Percentiles rank a stretch among this genome's conserved stretches.
Evolutionary conservation across 2,888 invertebrate genomes (phyloP).

Genomic region (Tenthredo distinguenda): DNA sequence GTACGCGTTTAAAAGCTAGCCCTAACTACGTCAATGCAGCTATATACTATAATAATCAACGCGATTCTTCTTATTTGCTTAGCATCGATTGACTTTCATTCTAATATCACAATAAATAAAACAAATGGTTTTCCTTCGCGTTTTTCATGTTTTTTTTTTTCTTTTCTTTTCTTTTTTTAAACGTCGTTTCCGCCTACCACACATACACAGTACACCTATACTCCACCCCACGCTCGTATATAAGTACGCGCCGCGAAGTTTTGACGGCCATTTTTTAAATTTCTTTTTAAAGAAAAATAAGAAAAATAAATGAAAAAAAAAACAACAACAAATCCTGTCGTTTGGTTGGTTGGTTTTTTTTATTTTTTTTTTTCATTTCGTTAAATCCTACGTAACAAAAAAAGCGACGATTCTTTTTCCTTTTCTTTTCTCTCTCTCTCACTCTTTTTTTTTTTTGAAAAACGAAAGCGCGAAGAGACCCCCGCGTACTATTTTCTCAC

Average conservation of each 20-base stretch:
- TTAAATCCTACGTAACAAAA: too few species aligned
- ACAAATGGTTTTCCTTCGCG: not conserved
- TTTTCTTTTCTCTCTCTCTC: not conserved
- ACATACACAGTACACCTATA: too few species aligned
- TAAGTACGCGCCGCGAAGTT: slow-evolving; percentile 7
- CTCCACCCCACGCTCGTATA: not conserved
- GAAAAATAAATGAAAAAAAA: not conserved
- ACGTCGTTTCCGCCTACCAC: not conserved
- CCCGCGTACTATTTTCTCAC: too few species aligned
- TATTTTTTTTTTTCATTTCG: too few species aligned
- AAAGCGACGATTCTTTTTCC: not conserved
- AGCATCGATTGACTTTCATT: slow-evolving; percentile 30
- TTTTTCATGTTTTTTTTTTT: not conserved
- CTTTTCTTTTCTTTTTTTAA: not conserved
- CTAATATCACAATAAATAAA: slow-evolving; percentile 31
- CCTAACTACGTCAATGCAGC: slow-evolving; percentile 48
- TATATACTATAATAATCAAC: not conserved
- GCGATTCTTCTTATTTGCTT: not conserved
- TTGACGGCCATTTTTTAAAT: not conserved
- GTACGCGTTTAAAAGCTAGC: not conserved
- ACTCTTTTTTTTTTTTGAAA: not conserved
- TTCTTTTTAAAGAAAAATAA: not conserved
- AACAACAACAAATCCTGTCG: not conserved
- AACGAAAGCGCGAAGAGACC: too few species aligned
- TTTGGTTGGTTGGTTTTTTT: too few species aligned